These are phyloP conservation scores for Rhadina sibilatrix DNA, from an alignment of 2,113 vertebrate species.

Conservation along the genomic window DNA sequence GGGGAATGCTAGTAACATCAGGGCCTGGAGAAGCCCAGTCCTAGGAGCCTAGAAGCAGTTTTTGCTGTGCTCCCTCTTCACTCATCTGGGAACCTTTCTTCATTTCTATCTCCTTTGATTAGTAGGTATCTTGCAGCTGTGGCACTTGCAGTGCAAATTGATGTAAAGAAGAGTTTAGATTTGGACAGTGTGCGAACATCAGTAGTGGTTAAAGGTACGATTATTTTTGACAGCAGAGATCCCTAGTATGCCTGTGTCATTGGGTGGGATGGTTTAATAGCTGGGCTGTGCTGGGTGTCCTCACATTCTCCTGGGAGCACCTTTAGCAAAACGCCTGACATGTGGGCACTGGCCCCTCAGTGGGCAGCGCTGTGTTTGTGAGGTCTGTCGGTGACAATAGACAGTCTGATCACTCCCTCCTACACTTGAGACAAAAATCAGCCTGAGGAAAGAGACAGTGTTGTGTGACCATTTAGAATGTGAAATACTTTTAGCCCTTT, in stretches of 20 bases:
- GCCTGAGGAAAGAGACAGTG: background rate
- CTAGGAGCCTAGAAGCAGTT: background rate
- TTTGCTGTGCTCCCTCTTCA: background rate
- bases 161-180: background rate
- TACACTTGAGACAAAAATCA: background rate
- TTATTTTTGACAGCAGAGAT: background rate
- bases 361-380: background rate
- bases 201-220: background rate
- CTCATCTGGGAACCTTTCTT: background rate
- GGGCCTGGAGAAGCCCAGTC: background rate
- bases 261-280: background rate
- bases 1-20: background rate
- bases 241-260: rapidly evolving
- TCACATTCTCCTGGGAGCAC: background rate
- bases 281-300: background rate
- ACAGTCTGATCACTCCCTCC: background rate
- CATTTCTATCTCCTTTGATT: background rate
- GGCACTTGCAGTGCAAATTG: background rate
- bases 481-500: background rate
- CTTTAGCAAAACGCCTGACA: rapidly evolving
- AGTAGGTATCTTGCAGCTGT: background rate
- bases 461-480: background rate
- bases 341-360: background rate
- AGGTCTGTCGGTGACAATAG: background rate
- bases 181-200: background rate